Base-by-base conservation (phyloP, 2,113 vertebrate species). In the Neofelis nebulosa region DNA sequence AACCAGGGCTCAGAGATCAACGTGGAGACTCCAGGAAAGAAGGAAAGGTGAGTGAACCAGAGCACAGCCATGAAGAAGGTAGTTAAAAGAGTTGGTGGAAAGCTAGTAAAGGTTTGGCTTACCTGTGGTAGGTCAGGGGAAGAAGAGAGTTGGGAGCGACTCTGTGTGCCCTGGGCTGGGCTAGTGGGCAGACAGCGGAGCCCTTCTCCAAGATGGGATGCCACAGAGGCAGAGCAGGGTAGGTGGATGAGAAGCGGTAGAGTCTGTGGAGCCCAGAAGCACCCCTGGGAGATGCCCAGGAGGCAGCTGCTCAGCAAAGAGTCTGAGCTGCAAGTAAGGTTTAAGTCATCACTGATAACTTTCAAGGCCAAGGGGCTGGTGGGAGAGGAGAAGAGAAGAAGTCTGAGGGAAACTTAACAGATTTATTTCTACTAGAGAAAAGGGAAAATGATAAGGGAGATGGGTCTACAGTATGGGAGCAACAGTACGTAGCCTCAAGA, bases 181-280 rank as follows among this genome's bases (percentile, higher is more conserved):
- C 36, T 23, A 8, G 36, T 0, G 6, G 61, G 14, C 65, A 73
- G 36, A 65, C 5, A 36, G 36, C 21, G 15, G 63, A 76, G 15
- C n/a, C 31, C 15, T 80, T 83, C 55, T 57, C 29, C 1, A 1
- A 90, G 61, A 48, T 25, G 74, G 68, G 48, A 27, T 0, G 0
- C 38, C 15, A n/a, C 1, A 0, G 25, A 63, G 73, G 29, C 0
- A 0, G n/a, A 52, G 21, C 25, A 27, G 45, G 48, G 21, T 14
- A 45, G 48, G 57, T 9, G 12, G 18, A 10, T 9, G 18, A 33
- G 29, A n/a, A 68, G 15, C 19, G 18, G 16, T 19, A 0, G 61
- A n/a, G 15, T 31, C 50, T 65, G 19, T 2, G 50, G 50, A 41
- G 25, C 36, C 82, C 15, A 1, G 31, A 57, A 92, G 48, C n/a